phyloP scores from a whole-genome alignment of 1,140 invertebrate species.

The Rhagoletis pomonella region DNA sequence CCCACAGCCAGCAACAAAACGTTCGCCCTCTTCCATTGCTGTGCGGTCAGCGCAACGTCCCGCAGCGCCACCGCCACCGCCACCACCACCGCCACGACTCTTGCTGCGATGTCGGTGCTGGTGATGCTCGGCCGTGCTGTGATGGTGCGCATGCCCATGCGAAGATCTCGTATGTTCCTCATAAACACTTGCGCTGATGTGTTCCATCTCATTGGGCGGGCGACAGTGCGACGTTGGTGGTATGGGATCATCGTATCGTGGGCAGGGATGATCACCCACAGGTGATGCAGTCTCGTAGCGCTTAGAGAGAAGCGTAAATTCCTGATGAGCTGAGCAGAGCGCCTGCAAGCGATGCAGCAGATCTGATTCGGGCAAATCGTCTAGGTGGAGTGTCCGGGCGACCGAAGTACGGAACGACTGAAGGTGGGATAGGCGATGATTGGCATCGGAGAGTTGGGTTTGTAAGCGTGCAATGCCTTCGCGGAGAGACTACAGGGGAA shows the following conservation, averaged over 20 bases:
- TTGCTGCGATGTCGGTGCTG: slow-evolving; percentile 66
- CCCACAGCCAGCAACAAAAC: not conserved
- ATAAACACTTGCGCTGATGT: not conserved
- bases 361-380: slow-evolving; percentile 71
- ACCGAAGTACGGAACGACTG: slow-evolving; percentile 83
- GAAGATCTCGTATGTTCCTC: slow-evolving; percentile 55
- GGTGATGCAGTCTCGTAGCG: slow-evolving; percentile 75
- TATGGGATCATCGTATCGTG: slow-evolving; percentile 69
- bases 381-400: slow-evolving; percentile 77
- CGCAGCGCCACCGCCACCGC: slow-evolving; percentile 51
- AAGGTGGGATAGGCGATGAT: slow-evolving; percentile 83
- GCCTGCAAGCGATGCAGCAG: slow-evolving; percentile 72
- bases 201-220: slow-evolving; percentile 62
- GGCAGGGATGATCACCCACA: slow-evolving; percentile 71
- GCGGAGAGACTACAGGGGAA: slow-evolving; percentile 76
- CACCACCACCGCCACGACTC: slow-evolving; percentile 60
- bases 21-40: not conserved
- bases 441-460: slow-evolving; percentile 81
- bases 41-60: not conserved
- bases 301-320: slow-evolving; percentile 79
- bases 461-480: slow-evolving; percentile 84
- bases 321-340: slow-evolving; percentile 77
- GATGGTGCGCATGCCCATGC: slow-evolving; percentile 53
- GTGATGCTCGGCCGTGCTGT: slow-evolving; percentile 50
- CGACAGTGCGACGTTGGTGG: slow-evolving; percentile 69